These are phyloP conservation scores for Daubentonia madagascariensis DNA, from an alignment of 2,113 vertebrate species.

Conservation along the genomic window DNA sequence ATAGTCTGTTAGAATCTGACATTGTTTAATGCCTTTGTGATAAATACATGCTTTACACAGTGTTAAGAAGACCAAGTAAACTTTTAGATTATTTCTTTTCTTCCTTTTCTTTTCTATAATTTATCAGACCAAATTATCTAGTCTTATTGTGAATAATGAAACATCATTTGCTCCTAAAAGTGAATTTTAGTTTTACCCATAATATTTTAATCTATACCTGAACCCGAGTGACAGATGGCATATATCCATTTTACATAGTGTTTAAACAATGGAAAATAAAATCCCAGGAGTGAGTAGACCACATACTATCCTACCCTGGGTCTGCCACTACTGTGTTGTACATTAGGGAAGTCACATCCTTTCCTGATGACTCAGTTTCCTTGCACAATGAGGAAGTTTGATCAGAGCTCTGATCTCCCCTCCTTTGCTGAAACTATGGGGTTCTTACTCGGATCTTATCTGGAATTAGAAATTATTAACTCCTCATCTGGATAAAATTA, in stretches of 20 bases:
- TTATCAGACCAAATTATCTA: not conserved
- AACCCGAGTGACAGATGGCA: not conserved
- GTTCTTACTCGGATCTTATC: not conserved
- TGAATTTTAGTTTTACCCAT: not conserved
- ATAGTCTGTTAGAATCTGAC: not conserved
- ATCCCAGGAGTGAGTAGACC: not conserved
- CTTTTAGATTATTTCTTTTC: not conserved
- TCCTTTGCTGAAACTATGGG: not conserved
- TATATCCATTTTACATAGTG: not conserved
- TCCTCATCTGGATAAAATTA: not conserved
- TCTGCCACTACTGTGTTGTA: not conserved
- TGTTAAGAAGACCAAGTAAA: not conserved
- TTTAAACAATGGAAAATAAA: not conserved
- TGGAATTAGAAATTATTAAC: not conserved
- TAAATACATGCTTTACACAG: not conserved
- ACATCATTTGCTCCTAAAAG: not conserved
- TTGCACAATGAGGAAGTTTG: not conserved
- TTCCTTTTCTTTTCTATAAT: slow-evolving; percentile 20
- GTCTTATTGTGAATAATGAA: not conserved
- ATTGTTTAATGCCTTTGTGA: not conserved
- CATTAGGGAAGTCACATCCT: not conserved
- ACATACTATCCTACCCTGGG: fast-evolving
- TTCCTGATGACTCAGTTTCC: not conserved
- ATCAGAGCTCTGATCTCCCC: not conserved
- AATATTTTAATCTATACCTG: not conserved